phyloP scores from a whole-genome alignment of 2,113 vertebrate species.

The Nibea coibor region DNA sequence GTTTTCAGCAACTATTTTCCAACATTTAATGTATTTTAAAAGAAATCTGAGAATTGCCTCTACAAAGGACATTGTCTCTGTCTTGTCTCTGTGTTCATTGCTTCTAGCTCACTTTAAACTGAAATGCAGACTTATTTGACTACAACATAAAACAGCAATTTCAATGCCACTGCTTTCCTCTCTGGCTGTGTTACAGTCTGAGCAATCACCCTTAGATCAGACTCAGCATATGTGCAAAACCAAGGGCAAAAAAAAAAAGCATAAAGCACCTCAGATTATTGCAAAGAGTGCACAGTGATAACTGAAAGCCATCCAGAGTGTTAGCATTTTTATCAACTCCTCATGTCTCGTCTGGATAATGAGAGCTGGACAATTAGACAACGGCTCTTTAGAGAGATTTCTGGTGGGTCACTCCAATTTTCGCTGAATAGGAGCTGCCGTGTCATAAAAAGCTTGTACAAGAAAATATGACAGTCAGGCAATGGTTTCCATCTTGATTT shows the following conservation, averaged over 20 bases:
- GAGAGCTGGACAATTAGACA: constrained; percentile 6
- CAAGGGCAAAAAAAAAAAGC: constrained; percentile 1
- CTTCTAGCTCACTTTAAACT: too few species aligned
- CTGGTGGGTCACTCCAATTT: neutral
- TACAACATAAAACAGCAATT: too few species aligned
- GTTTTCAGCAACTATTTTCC: too few species aligned
- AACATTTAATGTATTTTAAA: too few species aligned
- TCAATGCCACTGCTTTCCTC: too few species aligned
- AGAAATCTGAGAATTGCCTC: too few species aligned
- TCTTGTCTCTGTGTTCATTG: too few species aligned
- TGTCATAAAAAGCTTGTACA: neutral
- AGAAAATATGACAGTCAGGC: neutral
- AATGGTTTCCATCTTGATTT: neutral
- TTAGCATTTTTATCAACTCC: constrained; percentile 21
- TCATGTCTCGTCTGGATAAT: neutral
- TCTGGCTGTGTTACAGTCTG: too few species aligned
- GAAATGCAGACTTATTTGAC: too few species aligned
- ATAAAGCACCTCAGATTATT: constrained; percentile 9
- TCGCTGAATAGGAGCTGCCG: neutral
- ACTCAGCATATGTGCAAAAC: constrained; percentile 3
- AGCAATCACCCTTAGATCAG: neutral
- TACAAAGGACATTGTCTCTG: too few species aligned
- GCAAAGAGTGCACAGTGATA: constrained; percentile 6
- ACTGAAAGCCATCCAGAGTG: constrained; percentile 2
- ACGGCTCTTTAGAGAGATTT: neutral